Conservation (phyloP, 2,113 vertebrate genomes). For the Erpornis zantholeuca region DNA sequence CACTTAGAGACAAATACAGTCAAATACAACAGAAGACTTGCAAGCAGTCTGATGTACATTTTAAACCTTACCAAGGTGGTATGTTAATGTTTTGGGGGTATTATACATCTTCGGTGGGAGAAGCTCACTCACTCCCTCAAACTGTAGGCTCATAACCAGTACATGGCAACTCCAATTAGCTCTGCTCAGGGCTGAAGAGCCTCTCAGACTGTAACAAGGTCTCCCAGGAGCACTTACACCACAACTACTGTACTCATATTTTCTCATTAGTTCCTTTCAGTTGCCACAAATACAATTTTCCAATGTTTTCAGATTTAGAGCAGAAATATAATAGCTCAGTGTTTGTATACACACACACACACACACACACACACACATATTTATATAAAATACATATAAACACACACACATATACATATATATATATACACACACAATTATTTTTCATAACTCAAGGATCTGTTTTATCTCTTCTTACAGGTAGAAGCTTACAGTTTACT, state of each 20-base stretch:
- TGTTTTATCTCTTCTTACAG: slow-evolving; percentile 59
- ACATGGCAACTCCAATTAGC: slow-evolving; percentile 84
- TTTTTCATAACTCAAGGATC: slow-evolving; percentile 63
- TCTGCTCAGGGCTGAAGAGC: slow-evolving; percentile 72
- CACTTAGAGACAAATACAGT: slow-evolving; percentile 2
- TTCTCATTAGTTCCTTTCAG: slow-evolving; percentile 77
- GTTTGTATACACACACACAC: background rate
- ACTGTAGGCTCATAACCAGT: slow-evolving; percentile 63
- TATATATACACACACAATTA: slow-evolving; percentile 43
- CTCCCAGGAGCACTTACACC: slow-evolving; percentile 79
- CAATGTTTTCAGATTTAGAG: slow-evolving; percentile 68
- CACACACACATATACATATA: fast-evolving
- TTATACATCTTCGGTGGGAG: slow-evolving; percentile 59
- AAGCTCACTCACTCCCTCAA: slow-evolving; percentile 60
- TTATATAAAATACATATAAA: background rate
- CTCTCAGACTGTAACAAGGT: slow-evolving; percentile 85
- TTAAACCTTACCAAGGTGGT: slow-evolving; percentile 42
- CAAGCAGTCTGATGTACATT: slow-evolving; percentile 38
- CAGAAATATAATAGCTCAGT: slow-evolving; percentile 53
- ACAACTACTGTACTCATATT: slow-evolving; percentile 75
- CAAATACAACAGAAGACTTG: slow-evolving; percentile 23
- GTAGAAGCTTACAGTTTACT: slow-evolving; percentile 60
- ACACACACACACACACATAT: too few species aligned
- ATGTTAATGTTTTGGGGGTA: slow-evolving; percentile 53
- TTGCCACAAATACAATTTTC: slow-evolving; percentile 79